Evolutionary conservation across 2,113 vertebrate species (phyloP).

Genomic region (Paratilapia polleni): DNA sequence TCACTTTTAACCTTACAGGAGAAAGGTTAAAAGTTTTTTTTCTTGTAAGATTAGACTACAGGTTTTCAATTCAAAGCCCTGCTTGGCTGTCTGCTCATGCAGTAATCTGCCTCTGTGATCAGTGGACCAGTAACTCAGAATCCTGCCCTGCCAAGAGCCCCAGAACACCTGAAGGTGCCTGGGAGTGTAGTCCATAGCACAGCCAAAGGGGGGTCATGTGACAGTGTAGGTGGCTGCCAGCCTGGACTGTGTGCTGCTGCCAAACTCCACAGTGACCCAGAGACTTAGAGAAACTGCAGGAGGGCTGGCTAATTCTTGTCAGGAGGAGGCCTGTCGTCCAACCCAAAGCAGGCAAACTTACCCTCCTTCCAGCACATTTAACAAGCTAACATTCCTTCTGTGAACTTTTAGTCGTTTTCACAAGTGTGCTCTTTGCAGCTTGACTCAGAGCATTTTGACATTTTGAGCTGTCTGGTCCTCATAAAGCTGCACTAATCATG

Average conservation of each 20-base stretch:
- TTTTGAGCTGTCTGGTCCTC: constrained; percentile 28
- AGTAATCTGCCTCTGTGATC: not conserved
- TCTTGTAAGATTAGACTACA: not conserved
- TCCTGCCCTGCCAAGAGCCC: not conserved
- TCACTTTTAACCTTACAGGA: not conserved
- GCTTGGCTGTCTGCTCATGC: not conserved
- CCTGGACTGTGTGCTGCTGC: constrained; percentile 20
- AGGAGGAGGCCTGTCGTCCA: constrained; percentile 39
- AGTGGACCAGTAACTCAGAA: not conserved
- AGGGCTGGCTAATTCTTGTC: constrained; percentile 45
- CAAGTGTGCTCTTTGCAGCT: constrained; percentile 32
- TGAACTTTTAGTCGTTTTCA: constrained; percentile 45
- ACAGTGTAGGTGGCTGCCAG: constrained; percentile 54
- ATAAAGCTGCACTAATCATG: constrained; percentile 27
- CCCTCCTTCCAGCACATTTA: constrained; percentile 53
- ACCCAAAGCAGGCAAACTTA: constrained; percentile 19
- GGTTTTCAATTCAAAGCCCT: not conserved
- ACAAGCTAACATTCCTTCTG: constrained; percentile 64
- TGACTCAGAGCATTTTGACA: constrained; percentile 27
- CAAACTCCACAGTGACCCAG: constrained; percentile 49
- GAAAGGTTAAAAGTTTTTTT: not conserved
- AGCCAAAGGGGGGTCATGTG: constrained; percentile 53
- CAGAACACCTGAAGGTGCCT: constrained; percentile 37
- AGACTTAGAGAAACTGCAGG: constrained; percentile 41
- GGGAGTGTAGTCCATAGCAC: constrained; percentile 35